phyloP scores from a whole-genome alignment of 2,113 vertebrate genomes.

The Amblyornis subalaris region DNA sequence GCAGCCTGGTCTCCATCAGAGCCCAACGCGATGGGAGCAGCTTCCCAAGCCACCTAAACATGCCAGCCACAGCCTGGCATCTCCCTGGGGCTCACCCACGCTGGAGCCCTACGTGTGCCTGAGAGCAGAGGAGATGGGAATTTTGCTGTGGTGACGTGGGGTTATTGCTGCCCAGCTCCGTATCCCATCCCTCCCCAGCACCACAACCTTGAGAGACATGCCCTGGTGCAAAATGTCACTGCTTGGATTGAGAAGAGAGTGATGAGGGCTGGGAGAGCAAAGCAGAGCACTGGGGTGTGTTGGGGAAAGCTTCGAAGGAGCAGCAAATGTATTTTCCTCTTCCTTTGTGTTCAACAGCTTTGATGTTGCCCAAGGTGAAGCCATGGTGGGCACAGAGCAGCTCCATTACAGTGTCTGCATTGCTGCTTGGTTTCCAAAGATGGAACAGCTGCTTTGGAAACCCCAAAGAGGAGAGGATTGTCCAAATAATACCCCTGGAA shows the following conservation, averaged over 20 bases:
- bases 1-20: background rate
- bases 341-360: background rate
- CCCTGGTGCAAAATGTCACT: background rate
- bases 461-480: background rate
- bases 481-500: background rate
- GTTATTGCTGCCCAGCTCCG: accelerated
- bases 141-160: too few species aligned
- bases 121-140: background rate
- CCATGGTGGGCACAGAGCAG: background rate
- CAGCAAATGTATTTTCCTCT: background rate
- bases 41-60: background rate
- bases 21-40: background rate
- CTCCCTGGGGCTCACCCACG: background rate
- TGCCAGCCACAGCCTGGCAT: background rate
- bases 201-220: accelerated
- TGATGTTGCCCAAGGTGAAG: background rate
- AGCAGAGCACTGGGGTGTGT: background rate
- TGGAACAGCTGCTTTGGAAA: background rate
- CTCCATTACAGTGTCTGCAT: background rate
- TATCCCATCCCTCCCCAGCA: background rate
- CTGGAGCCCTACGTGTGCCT: background rate
- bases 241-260: accelerated
- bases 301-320: background rate
- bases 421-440: background rate
- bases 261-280: background rate